Base-by-base conservation (phyloP, 2,797 vertebrate genomes). In the Chromobotia macracanthus region DNA sequence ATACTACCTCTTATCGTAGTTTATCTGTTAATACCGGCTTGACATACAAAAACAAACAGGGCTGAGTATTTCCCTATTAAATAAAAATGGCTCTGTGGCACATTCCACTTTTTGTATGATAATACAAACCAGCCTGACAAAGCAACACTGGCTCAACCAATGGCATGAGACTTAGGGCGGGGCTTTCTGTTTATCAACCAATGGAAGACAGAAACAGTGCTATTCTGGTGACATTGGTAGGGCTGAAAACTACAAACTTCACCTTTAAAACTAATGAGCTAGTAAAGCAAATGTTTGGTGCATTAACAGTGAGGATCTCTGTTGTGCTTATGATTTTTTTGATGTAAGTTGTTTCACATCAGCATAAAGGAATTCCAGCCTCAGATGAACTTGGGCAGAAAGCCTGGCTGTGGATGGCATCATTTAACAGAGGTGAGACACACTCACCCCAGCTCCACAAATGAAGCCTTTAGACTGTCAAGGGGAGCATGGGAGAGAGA, bases 381-480 rank as follows among this genome's bases (percentile, higher is more conserved):
- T 19, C 13, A 65, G n/a, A 82, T 80, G 56, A 76, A 68, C 74
- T 77, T 44, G 66, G 18, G 67, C 21, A 60, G 41, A 66, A 21
- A 46, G 56, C 28, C 5, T 44, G 73, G 35, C 77, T 41, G 64
- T 72, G 63, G 53, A 72, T 56, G 23, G 21, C 38, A 23, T 55
- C 21, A 5, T 38, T 72, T 76, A 61, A 31, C 61, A 46, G n/a
- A 12, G 56, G 7, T 28, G 53, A 28, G 1, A 51, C 0, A 76
- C n/a, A 80, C 92, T 95, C 93, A 99, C 98, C 98, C 97, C 72
- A 99, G 91, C 91, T 99, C 97, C 83, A 99, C 95, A 91, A 99
- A 99, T 21, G 98, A 96, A 83, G 97, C 98, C 88, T 99, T 99
- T 74, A 99, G 90, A 89, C 98, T 99, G 84, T 99, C 97, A 12